A percentile compares a stretch with the other conserved stretches of the same genome.
These are phyloP conservation scores for Caerostris darwini DNA, from an alignment of 1,140 invertebrate genomes.

Conservation along the genomic window DNA sequence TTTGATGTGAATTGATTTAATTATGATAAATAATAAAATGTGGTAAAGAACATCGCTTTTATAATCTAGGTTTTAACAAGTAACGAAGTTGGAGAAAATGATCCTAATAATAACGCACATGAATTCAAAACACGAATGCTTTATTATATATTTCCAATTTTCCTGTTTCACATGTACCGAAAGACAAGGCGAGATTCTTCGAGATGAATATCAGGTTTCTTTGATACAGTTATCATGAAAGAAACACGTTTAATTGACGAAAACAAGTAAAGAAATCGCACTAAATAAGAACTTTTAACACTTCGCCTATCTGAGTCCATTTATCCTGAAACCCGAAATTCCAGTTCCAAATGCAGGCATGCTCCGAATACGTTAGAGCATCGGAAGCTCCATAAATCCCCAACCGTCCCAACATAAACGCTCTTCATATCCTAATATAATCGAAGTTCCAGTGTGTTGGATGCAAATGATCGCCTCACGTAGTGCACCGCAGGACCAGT, in stretches of 20 bases:
- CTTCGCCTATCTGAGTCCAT: background rate
- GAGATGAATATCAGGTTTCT: background rate
- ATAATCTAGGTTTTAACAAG: no score
- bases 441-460: constrained; percentile 31
- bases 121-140: no score
- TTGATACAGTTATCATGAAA: background rate
- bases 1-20: no score
- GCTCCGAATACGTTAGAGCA: constrained; percentile 30
- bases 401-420: constrained; percentile 16
- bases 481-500: background rate
- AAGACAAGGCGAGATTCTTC: background rate
- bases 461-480: constrained; percentile 24
- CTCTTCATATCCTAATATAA: constrained; percentile 24
- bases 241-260: background rate
- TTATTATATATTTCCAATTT: no score
- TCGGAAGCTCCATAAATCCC: background rate
- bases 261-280: background rate
- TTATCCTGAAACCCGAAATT: background rate
- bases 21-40: no score
- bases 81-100: no score
- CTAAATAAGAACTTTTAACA: constrained; percentile 23
- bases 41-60: no score
- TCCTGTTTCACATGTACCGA: no score
- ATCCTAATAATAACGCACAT: no score
- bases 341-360: background rate